Evolutionary conservation across 2,797 vertebrate genomes (phyloP), one percentile per base, ranked within the genome.

Genomic region (Sebastolobus alascanus): DNA sequence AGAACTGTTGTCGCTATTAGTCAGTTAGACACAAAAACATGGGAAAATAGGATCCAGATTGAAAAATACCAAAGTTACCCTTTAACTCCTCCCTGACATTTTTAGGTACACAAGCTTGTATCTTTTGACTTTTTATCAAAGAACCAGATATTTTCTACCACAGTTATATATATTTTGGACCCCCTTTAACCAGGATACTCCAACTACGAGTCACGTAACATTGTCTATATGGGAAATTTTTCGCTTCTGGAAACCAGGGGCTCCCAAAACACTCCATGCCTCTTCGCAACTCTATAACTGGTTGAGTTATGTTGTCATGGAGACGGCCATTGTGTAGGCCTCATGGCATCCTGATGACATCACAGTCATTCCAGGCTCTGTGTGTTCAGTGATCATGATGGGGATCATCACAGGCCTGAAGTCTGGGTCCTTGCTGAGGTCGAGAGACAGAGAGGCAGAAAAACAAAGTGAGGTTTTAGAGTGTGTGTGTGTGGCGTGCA

Each of bases 311-410:
- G 83, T 86, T 85, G 84, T 88, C 56, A 35, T 77, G 79, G 86
- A 82, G 79, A 89, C 52, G 63, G 80, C 75, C 78, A 82, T 85
- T 84, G 83, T 88, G 46, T 75, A 52, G 77, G 63, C 80, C 80
- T 79, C 46, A 33, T 86, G 89, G 81, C 89, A 90, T 93, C 80
- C 84, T 72, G 65, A 84, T 92, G 92, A 92, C 89, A 88, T 93
- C 88, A 87, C 72, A 81, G 76, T 70, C 40, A 86, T 84, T 83
- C 58, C 79, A 74, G 72, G 58, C 75, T 66, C 14, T 77, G 68
- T 80, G 83, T 79, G 75, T 85, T 89, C 73, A 89, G 78, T 37
- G 77, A 83, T 75, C 79, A 64, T 50, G 46, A 50, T 50, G 55
- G 78, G 70, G 84, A 84, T 84, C 46, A 18, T 84, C 46, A 18